Evolutionary conservation across 2,888 invertebrate species (phyloP).

Genomic region (Morpho helenor): DNA sequence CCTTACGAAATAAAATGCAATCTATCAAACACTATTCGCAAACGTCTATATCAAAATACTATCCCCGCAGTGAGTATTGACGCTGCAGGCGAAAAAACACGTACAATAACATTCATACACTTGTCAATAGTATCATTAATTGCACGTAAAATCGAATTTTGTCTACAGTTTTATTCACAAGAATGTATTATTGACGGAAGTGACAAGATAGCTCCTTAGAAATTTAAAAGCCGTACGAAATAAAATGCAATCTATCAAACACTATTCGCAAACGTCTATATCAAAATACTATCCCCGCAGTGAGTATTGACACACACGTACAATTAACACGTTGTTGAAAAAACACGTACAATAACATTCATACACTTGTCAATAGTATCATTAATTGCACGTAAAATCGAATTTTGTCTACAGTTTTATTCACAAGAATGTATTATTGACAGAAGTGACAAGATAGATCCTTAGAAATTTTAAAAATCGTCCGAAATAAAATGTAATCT

Average conservation of each 20-base stretch:
- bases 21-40: constrained; percentile 3
- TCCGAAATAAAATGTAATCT: not conserved
- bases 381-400: constrained; percentile 56
- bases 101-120: constrained; percentile 35
- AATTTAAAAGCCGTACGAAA: not conserved
- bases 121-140: constrained; percentile 50
- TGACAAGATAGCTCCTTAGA: no score
- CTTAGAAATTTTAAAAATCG: no score
- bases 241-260: not conserved
- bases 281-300: constrained; percentile 14
- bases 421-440: no score
- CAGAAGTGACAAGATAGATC: no score
- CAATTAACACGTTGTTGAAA: no score
- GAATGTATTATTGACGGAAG: no score
- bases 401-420: no score
- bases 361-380: constrained; percentile 46
- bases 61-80: constrained; percentile 35
- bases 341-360: constrained; percentile 30
- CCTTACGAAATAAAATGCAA: not conserved
- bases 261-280: constrained; percentile 5
- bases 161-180: no score
- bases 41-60: constrained; percentile 10
- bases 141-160: constrained; percentile 47
- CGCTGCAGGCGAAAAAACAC: constrained; percentile 34
- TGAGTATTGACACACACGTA: constrained; percentile 40